Percentiles rank a stretch among this genome's conserved stretches.
phyloP scores from a whole-genome alignment of 2,888 invertebrate species.

The Griposia aprilina region DNA sequence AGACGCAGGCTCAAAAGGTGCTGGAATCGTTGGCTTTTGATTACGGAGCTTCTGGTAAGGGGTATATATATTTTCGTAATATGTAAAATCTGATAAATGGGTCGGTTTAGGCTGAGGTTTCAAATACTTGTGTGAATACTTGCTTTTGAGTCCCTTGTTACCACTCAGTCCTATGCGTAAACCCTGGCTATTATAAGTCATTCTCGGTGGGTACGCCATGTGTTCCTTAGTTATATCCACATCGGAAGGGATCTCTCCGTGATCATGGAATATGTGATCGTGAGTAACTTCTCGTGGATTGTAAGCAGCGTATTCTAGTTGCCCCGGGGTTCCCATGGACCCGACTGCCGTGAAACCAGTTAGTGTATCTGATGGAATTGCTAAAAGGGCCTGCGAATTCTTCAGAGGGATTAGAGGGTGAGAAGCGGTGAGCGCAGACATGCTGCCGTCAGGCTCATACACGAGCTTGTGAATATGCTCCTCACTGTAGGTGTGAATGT shows the following conservation, averaged over 20 bases:
- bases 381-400: slow-evolving; percentile 76
- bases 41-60: slow-evolving; percentile 76
- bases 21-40: slow-evolving; percentile 72
- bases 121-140: slow-evolving; percentile 75
- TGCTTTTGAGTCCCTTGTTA: slow-evolving; percentile 75
- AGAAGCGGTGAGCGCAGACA: slow-evolving; percentile 75
- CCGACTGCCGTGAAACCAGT: slow-evolving; percentile 77
- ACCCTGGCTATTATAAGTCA: slow-evolving; percentile 84
- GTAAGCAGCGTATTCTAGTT: slow-evolving; percentile 85
- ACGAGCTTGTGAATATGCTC: slow-evolving; percentile 88
- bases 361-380: slow-evolving; percentile 77
- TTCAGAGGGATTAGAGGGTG: slow-evolving; percentile 80
- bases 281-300: slow-evolving; percentile 88
- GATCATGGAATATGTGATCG: slow-evolving; percentile 88
- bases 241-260: slow-evolving; percentile 85
- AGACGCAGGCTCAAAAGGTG: slow-evolving; percentile 66
- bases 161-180: slow-evolving; percentile 74
- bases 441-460: slow-evolving; percentile 77
- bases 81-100: slow-evolving; percentile 79
- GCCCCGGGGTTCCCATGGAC: slow-evolving; percentile 81
- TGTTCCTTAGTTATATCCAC: slow-evolving; percentile 81
- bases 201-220: slow-evolving; percentile 80
- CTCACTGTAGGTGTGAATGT: slow-evolving; percentile 89
- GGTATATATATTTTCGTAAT: slow-evolving; percentile 84
- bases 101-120: slow-evolving; percentile 76